Evolutionary conservation across 2,113 vertebrate species (phyloP).

Genomic region (Oreotragus oreotragus): DNA sequence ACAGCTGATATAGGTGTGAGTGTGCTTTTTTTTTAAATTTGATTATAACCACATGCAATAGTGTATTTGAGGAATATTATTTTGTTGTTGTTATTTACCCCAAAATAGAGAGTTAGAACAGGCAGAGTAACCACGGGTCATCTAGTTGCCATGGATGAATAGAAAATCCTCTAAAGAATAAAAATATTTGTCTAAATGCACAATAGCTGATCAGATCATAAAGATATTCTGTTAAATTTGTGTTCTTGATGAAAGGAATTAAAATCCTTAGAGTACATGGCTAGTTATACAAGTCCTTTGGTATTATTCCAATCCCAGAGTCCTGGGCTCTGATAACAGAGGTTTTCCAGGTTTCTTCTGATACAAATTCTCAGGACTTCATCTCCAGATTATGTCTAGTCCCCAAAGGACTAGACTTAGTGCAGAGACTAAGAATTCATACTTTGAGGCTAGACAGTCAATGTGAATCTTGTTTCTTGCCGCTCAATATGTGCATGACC

Average conservation of each 20-base stretch:
- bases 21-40: neutral
- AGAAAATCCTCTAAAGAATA: neutral
- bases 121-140: neutral
- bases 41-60: conserved; percentile 25
- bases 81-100: neutral
- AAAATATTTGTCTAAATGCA: neutral
- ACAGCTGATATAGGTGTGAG: conserved; percentile 16
- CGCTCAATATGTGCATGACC: neutral
- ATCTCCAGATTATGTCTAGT: neutral
- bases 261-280: neutral
- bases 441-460: neutral
- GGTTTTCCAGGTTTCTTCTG: neutral
- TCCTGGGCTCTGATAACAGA: neutral
- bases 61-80: conserved; percentile 7
- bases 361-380: neutral
- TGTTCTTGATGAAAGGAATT: neutral
- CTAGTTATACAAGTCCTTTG: neutral
- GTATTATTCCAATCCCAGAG: neutral
- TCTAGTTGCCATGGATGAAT: neutral
- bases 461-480: neutral
- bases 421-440: neutral
- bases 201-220: neutral
- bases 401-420: neutral
- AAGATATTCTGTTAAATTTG: neutral
- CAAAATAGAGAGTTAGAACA: neutral